phyloP scores from a whole-genome alignment of 1,140 invertebrate genomes.

The Bombus breviceps region DNA sequence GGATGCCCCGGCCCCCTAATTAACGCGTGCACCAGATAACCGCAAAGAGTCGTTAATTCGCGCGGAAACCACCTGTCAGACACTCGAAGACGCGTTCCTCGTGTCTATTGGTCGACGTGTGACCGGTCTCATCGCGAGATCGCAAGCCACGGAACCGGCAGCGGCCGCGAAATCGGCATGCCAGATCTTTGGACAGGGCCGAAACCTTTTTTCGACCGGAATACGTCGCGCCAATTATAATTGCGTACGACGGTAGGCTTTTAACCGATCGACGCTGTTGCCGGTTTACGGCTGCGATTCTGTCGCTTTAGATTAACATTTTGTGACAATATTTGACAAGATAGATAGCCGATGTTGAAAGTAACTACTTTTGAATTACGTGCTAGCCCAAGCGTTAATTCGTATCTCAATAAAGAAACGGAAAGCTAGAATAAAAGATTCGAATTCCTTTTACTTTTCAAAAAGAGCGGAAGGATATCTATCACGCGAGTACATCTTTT shows the following conservation, averaged over 20 bases:
- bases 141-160: neutral
- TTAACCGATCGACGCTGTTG: neutral
- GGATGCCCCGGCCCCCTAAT: constrained; percentile 61
- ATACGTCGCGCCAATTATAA: constrained; percentile 13
- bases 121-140: constrained; percentile 29
- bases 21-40: constrained; percentile 70
- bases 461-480: neutral
- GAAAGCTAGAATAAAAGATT: neutral
- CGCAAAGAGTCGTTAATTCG: constrained; percentile 72
- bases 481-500: neutral
- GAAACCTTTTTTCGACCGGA: constrained; percentile 24
- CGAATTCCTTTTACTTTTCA: constrained; percentile 9
- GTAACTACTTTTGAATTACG: no score
- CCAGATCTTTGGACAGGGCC: constrained; percentile 18
- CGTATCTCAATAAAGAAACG: neutral
- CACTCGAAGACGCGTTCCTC: constrained; percentile 16
- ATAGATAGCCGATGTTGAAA: neutral
- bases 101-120: constrained; percentile 1
- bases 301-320: neutral
- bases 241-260: constrained; percentile 34
- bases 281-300: neutral
- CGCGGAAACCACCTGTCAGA: constrained; percentile 73
- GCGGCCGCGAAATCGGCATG: constrained; percentile 26
- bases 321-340: neutral
- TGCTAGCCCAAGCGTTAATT: no score